Evolutionary conservation across 2,113 vertebrate genomes (phyloP), one percentile per base, ranked within the genome.

Genomic region (Gopherus flavomarginatus): DNA sequence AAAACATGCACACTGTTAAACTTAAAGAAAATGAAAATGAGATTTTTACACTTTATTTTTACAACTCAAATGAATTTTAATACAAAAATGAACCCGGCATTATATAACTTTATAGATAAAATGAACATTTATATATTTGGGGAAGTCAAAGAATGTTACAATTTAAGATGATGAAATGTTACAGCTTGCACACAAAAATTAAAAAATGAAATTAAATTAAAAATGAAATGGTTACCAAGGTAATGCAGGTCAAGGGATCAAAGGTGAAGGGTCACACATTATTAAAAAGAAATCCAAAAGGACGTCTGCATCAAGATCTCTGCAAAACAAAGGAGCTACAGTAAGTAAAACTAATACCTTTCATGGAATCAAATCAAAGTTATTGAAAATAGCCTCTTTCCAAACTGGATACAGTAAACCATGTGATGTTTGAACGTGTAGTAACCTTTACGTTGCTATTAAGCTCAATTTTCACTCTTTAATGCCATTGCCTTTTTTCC

Each of bases 181-280:
- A 98, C 98, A 98, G 97, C 97, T 98, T 98, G 98, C 98, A 98
- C 96, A 98, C 97, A 97, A 98, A 98, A 99, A 98, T 98, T 97
- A 98, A 98, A 98, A 98, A 98, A 98, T 98, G 98, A 98, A 99
- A 98, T 98, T 98, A 99, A 99, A 99, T 99, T 98, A 98, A 99
- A 99, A 99, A 99, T 99, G 99, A 99, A 99, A 99, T 99, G 99
- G 99, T 99, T 99, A 99, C 99, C 99, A 99, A 99, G 99, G 98
- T 98, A 99, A 99, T 99, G 99, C 99, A 99, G 99, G 99, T 99
- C 99, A 99, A 98, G 99, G 98, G 98, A 97, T 99, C 99, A 99
- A 99, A 99, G 99, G 99, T 99, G 99, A 99, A 99, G 99, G 98
- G 98, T 99, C 99, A 99, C 98, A 99, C 98, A 99, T 97, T 99